These are phyloP conservation scores for Mastigias papua DNA, from an alignment of 30 jellyfish, hydroid and myxozoan genomes.

Conservation along the genomic window DNA sequence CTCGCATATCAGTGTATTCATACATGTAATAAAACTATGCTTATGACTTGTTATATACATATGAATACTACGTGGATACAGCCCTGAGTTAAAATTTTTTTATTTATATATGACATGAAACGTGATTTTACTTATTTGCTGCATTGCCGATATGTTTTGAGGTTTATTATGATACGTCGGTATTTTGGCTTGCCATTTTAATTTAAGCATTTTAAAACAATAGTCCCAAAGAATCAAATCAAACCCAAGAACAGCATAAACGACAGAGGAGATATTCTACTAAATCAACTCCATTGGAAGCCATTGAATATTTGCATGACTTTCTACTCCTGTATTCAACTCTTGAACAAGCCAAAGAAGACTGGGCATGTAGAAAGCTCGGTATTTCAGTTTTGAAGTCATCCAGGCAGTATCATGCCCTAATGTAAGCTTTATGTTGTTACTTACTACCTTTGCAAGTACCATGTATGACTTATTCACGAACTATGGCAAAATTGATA, in stretches of 20 bases:
- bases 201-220: neutral
- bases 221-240: neutral
- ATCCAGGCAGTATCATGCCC: slow-evolving; percentile 22
- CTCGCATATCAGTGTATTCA: too few relatives aligned
- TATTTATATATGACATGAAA: too few relatives aligned
- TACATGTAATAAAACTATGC: too few relatives aligned
- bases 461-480: neutral
- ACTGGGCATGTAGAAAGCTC: slow-evolving; percentile 84
- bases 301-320: slow-evolving; percentile 65
- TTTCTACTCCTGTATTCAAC: slow-evolving; percentile 70
- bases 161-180: too few relatives aligned
- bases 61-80: too few relatives aligned
- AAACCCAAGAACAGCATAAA: neutral
- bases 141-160: too few relatives aligned
- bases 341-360: slow-evolving; percentile 71
- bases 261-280: slow-evolving; percentile 14
- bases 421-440: slow-evolving; percentile 22
- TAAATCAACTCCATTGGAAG: slow-evolving; percentile 56
- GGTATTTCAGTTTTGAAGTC: slow-evolving; percentile 52
- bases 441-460: neutral
- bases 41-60: too few relatives aligned
- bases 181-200: neutral
- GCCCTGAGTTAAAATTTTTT: too few relatives aligned
- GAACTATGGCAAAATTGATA: neutral
- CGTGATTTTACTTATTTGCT: too few relatives aligned